phyloP scores from a whole-genome alignment of 2,888 invertebrate genomes.

The Metalampra italica region DNA sequence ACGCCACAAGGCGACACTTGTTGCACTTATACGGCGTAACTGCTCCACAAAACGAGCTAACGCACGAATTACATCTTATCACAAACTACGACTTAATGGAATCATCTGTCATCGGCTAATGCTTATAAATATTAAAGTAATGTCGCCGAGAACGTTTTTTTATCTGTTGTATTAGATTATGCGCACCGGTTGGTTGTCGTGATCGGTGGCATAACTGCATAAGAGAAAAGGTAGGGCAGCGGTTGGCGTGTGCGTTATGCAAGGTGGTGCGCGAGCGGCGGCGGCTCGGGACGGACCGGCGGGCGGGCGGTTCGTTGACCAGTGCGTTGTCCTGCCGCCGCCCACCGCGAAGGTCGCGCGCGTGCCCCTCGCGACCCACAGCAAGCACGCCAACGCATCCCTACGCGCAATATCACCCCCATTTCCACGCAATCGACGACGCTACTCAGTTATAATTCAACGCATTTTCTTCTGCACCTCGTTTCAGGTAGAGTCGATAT shows the following conservation, averaged over 20 bases:
- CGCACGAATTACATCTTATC: slow-evolving; percentile 45
- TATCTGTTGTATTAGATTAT: slow-evolving; percentile 24
- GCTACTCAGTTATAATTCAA: slow-evolving; percentile 34
- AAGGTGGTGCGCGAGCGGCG: slow-evolving; percentile 46
- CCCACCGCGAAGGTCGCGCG: slow-evolving; percentile 75
- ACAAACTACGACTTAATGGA: slow-evolving; percentile 38
- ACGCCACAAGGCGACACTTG: slow-evolving; percentile 74
- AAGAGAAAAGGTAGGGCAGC: slow-evolving; percentile 49
- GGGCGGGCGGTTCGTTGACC: slow-evolving; percentile 75
- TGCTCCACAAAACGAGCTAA: slow-evolving; percentile 62
- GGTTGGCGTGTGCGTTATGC: slow-evolving; percentile 59
- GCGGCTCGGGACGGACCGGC: slow-evolving; percentile 48
- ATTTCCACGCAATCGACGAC: slow-evolving; percentile 6
- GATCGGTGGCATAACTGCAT: slow-evolving; percentile 46
- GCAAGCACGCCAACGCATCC: slow-evolving; percentile 28
- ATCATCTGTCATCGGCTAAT: slow-evolving; percentile 29
- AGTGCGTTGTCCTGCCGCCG: slow-evolving; percentile 72
- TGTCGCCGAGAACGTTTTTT: slow-evolving; percentile 14
- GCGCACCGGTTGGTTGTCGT: slow-evolving; percentile 26
- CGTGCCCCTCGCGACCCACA: slow-evolving; percentile 40
- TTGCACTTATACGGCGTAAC: slow-evolving; percentile 76
- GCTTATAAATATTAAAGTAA: slow-evolving; percentile 32
- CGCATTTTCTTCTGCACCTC: slow-evolving; percentile 35
- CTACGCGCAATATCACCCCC: slow-evolving; percentile 15
- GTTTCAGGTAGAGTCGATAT: slow-evolving; percentile 72